Evolutionary conservation across 2,888 invertebrate genomes (phyloP).

Genomic region (Nudaria mundana): DNA sequence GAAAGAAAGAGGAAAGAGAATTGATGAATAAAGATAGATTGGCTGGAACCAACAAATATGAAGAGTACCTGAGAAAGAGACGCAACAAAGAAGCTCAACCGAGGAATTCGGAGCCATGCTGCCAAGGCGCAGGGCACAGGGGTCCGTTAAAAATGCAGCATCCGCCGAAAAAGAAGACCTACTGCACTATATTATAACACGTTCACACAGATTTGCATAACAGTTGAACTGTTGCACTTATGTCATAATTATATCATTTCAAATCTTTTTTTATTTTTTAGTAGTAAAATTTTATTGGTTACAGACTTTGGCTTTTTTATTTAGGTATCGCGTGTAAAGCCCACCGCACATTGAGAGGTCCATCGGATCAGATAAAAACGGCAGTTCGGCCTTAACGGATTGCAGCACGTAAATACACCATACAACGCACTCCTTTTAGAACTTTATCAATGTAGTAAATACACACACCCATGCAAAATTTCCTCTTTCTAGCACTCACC

Average conservation of each 20-base stretch:
- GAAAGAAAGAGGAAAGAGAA: conserved; percentile 52
- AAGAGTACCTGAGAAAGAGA: conserved; percentile 41
- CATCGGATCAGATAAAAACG: no score
- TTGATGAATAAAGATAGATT: conserved; percentile 52
- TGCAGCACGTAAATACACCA: no score
- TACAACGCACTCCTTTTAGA: no score
- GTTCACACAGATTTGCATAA: background rate
- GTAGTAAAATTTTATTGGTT: background rate
- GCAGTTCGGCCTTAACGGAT: no score
- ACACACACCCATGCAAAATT: no score
- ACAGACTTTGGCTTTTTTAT: no score
- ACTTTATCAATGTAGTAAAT: no score
- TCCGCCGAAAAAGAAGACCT: background rate
- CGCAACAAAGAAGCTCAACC: background rate
- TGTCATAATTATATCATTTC: conserved; percentile 1
- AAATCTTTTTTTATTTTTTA: conserved; percentile 2
- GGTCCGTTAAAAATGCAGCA: conserved; percentile 1
- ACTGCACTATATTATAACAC: conserved; percentile 8
- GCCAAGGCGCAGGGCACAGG: conserved; percentile 64
- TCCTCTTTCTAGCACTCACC: no score
- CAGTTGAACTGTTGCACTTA: no score
- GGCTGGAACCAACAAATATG: conserved; percentile 46
- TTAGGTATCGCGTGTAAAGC: no score
- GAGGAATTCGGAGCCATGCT: conserved; percentile 37
- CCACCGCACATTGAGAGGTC: no score